These are phyloP conservation scores for Varanus salvator DNA, from an alignment of 2,113 vertebrate species.

Conservation along the genomic window DNA sequence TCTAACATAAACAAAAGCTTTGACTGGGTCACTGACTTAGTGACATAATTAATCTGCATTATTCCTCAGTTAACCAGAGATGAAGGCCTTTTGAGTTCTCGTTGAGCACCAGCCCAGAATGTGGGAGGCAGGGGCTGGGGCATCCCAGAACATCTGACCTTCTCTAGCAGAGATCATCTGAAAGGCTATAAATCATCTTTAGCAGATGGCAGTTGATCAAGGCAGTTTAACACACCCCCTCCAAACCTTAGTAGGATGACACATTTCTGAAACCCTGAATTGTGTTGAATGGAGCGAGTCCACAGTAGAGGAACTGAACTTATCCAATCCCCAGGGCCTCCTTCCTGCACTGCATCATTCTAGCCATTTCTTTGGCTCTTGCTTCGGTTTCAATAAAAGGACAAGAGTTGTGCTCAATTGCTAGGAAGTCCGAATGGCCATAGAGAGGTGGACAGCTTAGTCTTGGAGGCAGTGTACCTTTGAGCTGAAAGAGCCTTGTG, in stretches of 20 bases:
- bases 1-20: conserved; percentile 16
- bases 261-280: neutral
- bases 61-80: neutral
- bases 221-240: neutral
- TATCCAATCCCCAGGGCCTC: neutral
- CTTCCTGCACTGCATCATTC: neutral
- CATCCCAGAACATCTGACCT: neutral
- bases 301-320: neutral
- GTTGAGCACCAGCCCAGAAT: neutral
- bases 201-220: neutral
- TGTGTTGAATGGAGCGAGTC: neutral
- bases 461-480: too few species aligned
- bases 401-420: neutral
- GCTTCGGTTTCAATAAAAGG: neutral
- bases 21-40: conserved; percentile 7
- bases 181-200: conserved; percentile 8
- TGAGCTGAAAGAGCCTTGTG: neutral
- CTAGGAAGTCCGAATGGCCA: neutral
- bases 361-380: neutral
- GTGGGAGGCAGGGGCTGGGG: neutral
- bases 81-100: neutral
- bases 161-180: neutral
- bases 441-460: neutral
- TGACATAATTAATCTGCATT: conserved; percentile 20
- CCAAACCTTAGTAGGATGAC: neutral